Evolutionary conservation across 2,113 vertebrate species (phyloP), one percentile per base, ranked within the genome.

Genomic region (Lampris megalopsis): DNA sequence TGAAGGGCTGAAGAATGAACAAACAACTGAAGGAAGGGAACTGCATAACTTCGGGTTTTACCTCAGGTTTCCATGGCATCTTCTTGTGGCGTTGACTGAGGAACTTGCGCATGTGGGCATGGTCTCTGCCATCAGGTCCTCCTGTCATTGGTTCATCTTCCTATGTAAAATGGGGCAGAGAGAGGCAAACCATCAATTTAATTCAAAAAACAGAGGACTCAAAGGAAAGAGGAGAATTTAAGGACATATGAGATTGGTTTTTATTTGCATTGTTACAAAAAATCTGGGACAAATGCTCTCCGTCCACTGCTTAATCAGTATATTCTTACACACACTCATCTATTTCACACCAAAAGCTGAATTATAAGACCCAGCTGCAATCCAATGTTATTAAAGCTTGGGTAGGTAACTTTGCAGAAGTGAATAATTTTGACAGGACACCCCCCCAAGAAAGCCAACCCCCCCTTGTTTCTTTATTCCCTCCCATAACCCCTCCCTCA

Each of bases 21-120:
- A 43, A 24, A 10, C 7, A 35, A 48, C 1, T 2, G 45, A 49
- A 68, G 0, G 6, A 13, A 1, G n/a, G 0, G 6, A 24, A 43
- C 63, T 2, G 35, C 6, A 71, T 13, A 37, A 0, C 45, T 45
- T 62, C 24, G 1, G 11, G 41, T 1, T 3, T 74, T 92, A 94
- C 94, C 94, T 95, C 94, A 36, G 88, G 91, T 91, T 94, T 94
- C 94, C 94, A 95, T 67, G 86, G 91, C 77, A 94, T 87, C 82
- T 89, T 94, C 79, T 91, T 93, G 79, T 93, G 89, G n/a, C 65
- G 91, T 75, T 92, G 91, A 63, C 64, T 79, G 73, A 95, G 93
- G 67, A 93, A 92, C 83, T 81, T 94, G 63, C 90, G 77, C 63
- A 95, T 72, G 80, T 77, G 86, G 50, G 76, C 35, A 11, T 91